Evolutionary conservation across 2,888 invertebrate species (phyloP).

Genomic region (Paralinhomoeus sp.): DNA sequence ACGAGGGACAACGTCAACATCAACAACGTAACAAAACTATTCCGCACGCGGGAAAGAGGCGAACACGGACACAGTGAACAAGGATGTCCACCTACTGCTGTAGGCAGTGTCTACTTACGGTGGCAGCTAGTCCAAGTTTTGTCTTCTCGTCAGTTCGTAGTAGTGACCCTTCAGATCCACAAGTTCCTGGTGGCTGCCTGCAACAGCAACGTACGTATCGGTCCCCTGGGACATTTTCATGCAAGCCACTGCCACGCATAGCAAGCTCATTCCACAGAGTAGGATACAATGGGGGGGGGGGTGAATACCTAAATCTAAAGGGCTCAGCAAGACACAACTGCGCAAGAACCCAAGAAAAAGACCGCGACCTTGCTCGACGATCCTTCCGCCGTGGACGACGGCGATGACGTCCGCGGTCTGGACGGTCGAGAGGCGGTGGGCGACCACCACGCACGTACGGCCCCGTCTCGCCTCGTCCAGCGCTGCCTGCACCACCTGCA

Average conservation of each 20-base stretch:
- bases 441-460: slow-evolving; percentile 12
- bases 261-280: too few species aligned
- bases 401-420: slow-evolving; percentile 5
- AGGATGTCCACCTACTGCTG: too few species aligned
- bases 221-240: too few species aligned
- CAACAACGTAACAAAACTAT: too few species aligned
- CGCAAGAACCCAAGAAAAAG: not conserved
- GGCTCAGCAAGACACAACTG: not conserved
- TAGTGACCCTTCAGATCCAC: not conserved
- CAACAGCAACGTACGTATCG: not conserved
- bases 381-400: not conserved
- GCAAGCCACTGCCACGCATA: too few species aligned
- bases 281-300: not conserved
- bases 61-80: too few species aligned
- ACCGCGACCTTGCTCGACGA: not conserved
- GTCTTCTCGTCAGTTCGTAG: not conserved
- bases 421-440: slow-evolving; percentile 13
- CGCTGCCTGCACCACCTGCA: slow-evolving; percentile 10
- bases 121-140: not conserved
- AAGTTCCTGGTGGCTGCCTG: not conserved
- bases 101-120: too few species aligned
- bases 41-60: too few species aligned
- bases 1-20: too few species aligned
- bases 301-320: not conserved
- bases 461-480: slow-evolving; percentile 9